Evolutionary conservation across 2,113 vertebrate genomes (phyloP).

Genomic region (Xenopus tropicalis): UCB_Xtro_10.0 CM004447.2:145741001-145741500

Average conservation of each 20-base stretch:
- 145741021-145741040: constrained; percentile 28
- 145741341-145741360: too few relatives aligned
- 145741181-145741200: constrained; percentile 52
- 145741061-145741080: constrained; percentile 30
- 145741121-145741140: constrained; percentile 64
- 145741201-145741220: constrained; percentile 57
- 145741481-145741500: too few relatives aligned
- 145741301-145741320: too few relatives aligned
- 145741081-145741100: constrained; percentile 64
- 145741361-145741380: too few relatives aligned
- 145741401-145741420: too few relatives aligned
- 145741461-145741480: too few relatives aligned
- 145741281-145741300: too few relatives aligned
- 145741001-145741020: background rate
- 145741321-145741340: too few relatives aligned
- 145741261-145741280: background rate
- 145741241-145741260: background rate
- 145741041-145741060: background rate
- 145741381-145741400: too few relatives aligned
- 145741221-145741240: constrained; percentile 56
- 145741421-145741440: too few relatives aligned
- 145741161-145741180: constrained; percentile 51
- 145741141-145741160: constrained; percentile 48
- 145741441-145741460: too few relatives aligned
- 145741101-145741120: constrained; percentile 64